Conservation (phyloP, 2,888 invertebrate species). For the Cenopis cana region DNA sequence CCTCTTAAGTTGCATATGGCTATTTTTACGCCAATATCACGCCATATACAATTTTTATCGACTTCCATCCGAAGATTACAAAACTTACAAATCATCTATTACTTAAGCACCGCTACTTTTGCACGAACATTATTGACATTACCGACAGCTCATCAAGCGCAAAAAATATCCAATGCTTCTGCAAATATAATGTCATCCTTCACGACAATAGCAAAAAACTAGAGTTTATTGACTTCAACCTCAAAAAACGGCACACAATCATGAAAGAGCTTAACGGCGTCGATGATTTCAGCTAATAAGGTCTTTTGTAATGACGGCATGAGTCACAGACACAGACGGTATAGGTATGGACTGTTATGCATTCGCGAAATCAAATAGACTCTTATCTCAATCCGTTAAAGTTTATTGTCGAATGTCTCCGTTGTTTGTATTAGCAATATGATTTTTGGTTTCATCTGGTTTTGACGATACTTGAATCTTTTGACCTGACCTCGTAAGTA, state of each 20-base stretch:
- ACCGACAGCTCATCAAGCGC: not conserved
- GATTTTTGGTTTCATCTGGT: not conserved
- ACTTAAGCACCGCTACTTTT: not conserved
- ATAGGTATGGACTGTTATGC: not conserved
- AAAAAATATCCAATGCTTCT: conserved; percentile 39
- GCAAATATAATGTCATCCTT: conserved; percentile 45
- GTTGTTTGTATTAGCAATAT: not conserved
- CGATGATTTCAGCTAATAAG: not conserved
- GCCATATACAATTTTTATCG: too few relatives aligned
- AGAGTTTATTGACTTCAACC: conserved; percentile 65
- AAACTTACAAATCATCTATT: not conserved
- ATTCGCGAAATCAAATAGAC: not conserved
- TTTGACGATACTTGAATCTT: not conserved
- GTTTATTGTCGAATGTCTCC: not conserved
- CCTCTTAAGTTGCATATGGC: too few relatives aligned
- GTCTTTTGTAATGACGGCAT: not conserved
- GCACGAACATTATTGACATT: not conserved
- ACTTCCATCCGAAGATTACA: too few relatives aligned
- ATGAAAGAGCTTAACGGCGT: not conserved
- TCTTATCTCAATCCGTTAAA: not conserved
- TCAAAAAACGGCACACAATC: conserved; percentile 44
- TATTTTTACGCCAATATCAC: too few relatives aligned
- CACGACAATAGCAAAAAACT: conserved; percentile 49
- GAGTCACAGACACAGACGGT: not conserved
- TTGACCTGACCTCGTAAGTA: not conserved